Base-by-base conservation (phyloP, 2,113 vertebrate genomes). In the Vidua macroura region DNA sequence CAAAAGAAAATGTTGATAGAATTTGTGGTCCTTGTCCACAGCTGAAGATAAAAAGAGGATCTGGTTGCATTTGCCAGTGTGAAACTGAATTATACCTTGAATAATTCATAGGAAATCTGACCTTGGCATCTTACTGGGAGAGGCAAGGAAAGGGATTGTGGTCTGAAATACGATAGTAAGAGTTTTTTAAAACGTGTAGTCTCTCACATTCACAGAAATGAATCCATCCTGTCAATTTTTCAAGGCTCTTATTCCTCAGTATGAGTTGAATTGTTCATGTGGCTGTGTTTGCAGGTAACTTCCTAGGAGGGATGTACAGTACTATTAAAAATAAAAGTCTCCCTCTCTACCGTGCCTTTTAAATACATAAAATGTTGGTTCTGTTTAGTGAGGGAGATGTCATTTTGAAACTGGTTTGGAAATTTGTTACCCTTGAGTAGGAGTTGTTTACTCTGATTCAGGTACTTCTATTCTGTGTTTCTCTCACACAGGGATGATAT, bases 401-500 rank as follows among this genome's bases (percentile, higher is more conserved):
- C 76, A 17, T 56, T 90, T 72, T 84, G 79, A 82, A 92, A 58
- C 41, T 11, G 12, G 44, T 92, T 56, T 68, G 37, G 68, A 83
- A 41, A 60, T 86, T 56, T 86, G 75, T 93, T 94, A 60, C n/a
- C 75, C 39, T 30, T 52, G 39, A 67, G 27, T 60, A 55, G 35
- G 25, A 46, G 15, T 66, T 2, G 7, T 75, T 94, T 78, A 76
- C 39, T 84, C 39, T 80, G 24, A 75, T 64, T 91, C 28, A 25
- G 67, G 82, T 70, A 64, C 23, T 44, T 91, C 13, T 0, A 1
- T 92, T 83, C 52, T 68, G 1, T 93, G 24, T 90, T 87, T 97
- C n/a, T 97, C 62, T 97, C 81, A 77, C 87, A 33, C 94, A 98
- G 98, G 96, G 97, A 98, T 96, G 97, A 98, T 76, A 66, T 98